phyloP scores from a whole-genome alignment of 2,797 vertebrate genomes.

The Eutrigla gurnardus region DNA sequence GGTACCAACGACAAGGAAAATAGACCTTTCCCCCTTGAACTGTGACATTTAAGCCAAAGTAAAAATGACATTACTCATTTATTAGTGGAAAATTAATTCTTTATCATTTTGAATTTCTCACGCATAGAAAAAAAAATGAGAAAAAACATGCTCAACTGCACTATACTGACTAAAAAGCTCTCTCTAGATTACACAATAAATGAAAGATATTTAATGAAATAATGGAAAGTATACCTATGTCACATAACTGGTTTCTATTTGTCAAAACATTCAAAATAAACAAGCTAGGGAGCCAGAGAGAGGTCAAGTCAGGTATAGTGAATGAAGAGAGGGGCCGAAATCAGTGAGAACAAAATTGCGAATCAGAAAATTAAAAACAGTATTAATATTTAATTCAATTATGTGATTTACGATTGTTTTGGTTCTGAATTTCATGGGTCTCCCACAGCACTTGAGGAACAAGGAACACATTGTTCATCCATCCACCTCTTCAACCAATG shows the following conservation, averaged over 20 bases:
- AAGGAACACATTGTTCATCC: neutral
- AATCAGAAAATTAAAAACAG: neutral
- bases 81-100: neutral
- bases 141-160: neutral
- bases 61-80: neutral
- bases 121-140: no score
- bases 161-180: neutral
- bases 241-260: no score
- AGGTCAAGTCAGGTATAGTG: no score
- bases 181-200: neutral
- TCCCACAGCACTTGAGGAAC: neutral
- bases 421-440: neutral
- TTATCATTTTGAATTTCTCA: neutral
- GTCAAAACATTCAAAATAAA: no score
- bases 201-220: no score
- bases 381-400: neutral
- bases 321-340: no score
- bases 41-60: neutral
- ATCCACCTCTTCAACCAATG: neutral
- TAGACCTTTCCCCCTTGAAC: neutral
- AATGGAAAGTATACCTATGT: no score
- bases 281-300: no score
- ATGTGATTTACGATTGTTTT: neutral
- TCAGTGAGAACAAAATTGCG: no score
- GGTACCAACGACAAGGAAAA: no score